These are phyloP conservation scores for Microcebus griseorufus DNA, from an alignment of 2,113 vertebrate species.

Conservation along the genomic window DNA sequence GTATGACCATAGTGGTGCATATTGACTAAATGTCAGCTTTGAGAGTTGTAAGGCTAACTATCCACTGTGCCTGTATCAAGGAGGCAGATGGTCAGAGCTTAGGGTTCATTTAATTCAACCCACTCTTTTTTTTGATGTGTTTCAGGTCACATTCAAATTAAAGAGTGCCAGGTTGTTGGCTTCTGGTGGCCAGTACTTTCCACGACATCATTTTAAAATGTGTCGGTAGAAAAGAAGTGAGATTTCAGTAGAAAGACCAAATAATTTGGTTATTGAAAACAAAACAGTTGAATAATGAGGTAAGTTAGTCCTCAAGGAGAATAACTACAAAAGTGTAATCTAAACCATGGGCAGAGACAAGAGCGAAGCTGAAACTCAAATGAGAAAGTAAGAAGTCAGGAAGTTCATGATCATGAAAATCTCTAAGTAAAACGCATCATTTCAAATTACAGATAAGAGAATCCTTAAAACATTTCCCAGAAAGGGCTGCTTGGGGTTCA, in stretches of 20 bases:
- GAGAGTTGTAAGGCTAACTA: neutral
- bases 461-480: neutral
- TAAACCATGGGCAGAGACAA: neutral
- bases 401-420: neutral
- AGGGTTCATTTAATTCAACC: neutral
- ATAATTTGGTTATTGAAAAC: neutral
- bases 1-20: too few species aligned
- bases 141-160: neutral
- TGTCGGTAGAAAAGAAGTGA: neutral
- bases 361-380: neutral
- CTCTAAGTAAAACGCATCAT: neutral
- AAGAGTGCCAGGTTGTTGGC: neutral
- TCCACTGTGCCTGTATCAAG: neutral
- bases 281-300: neutral
- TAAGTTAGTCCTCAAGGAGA: neutral
- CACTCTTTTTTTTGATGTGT: neutral
- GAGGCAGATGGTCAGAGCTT: neutral
- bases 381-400: slow-evolving; percentile 6
- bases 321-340: neutral
- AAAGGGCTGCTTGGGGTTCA: neutral
- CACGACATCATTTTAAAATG: neutral
- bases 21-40: neutral
- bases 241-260: neutral
- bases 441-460: neutral
- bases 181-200: neutral